Base-by-base conservation (phyloP, 2,797 vertebrate genomes). In the Gambelia wislizenii region DNA sequence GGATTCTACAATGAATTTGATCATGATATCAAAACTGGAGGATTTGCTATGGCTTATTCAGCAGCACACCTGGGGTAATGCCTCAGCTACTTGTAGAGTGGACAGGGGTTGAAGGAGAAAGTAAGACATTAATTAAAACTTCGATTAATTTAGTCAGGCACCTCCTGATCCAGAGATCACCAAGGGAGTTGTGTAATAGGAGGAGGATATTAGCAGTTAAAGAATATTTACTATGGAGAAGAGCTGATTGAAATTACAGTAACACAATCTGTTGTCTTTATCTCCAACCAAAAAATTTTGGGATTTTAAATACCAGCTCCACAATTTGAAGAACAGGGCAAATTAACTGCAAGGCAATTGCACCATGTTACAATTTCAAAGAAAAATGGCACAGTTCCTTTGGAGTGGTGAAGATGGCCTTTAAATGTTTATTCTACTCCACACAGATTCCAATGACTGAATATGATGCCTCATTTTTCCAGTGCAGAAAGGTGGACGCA, bases 91-190 rank as follows among this genome's bases (percentile, higher is more conserved):
- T 61, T 88, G 39, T 30, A 42, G 30, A 79, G 64, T n/a, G 61
- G 82, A 70, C 54, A 69, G 1, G 69, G 76, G 64, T 20, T 69
- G 64, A 36, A 79, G 61, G 59, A 64, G 5, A 70, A 54, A 84
- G 27, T 44, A 79, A 89, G 39, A 69, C 39, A 47, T 84, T 78
- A 67, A 72, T 85, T 69, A 52, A 79, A 70, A 36, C 12, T 12
- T 22, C 25, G 52, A 84, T 79, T 84, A 78, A 79, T 87, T 87
- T 54, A 79, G 20, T 56, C 61, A 70, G 47, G 64, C 67, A 69
- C 13, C 83, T 84, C 74, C 61, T 78, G 49, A 56, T 56, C 44
- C 20, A 52, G 16, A n/a, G 12, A n/a, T 54, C 39, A 47, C 27
- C 61, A 27, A 36, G 30, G 61, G 27, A 79, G 18, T 70, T n/a